Conservation (phyloP, 2,888 invertebrate genomes). For the Xiphydria camelus region DNA sequence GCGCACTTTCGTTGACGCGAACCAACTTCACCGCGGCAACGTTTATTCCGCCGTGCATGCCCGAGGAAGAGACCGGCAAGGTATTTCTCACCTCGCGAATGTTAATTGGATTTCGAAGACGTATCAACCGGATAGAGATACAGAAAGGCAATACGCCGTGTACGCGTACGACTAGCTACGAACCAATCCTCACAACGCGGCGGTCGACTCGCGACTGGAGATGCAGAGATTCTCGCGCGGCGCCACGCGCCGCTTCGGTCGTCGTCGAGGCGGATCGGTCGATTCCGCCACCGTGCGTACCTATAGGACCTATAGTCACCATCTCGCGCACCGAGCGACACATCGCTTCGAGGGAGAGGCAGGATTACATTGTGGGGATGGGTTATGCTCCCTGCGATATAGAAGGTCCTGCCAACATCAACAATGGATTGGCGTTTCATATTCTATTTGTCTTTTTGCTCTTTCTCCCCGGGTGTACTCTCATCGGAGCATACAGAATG, state of each 20-base stretch:
- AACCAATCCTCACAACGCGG: conserved; percentile 37
- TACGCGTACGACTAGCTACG: too few species aligned
- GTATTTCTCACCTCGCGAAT: too few species aligned
- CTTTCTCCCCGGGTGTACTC: conserved; percentile 6
- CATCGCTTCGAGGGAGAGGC: conserved; percentile 22
- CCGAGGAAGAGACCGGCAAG: too few species aligned
- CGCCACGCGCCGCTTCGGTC: conserved; percentile 52
- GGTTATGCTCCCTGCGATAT: conserved; percentile 21
- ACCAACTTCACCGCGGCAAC: too few species aligned
- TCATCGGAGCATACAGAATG: too few species aligned
- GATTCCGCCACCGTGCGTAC: conserved; percentile 5
- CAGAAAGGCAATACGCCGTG: too few species aligned
- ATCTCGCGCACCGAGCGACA: conserved; percentile 13
- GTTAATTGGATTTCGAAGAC: too few species aligned
- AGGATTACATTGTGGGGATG: conserved; percentile 30
- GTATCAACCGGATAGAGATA: too few species aligned
- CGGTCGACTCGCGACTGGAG: conserved; percentile 53
- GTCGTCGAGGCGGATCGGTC: conserved; percentile 34
- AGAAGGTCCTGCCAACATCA: conserved; percentile 26
- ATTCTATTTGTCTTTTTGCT: conserved; percentile 31
- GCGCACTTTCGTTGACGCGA: too few species aligned
- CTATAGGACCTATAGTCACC: too few species aligned
- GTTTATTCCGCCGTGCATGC: too few species aligned
- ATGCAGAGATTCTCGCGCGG: conserved; percentile 42
- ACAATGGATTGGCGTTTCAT: conserved; percentile 37